phyloP scores from a whole-genome alignment of 2,113 vertebrate species.

The Crocuta crocuta region DNA sequence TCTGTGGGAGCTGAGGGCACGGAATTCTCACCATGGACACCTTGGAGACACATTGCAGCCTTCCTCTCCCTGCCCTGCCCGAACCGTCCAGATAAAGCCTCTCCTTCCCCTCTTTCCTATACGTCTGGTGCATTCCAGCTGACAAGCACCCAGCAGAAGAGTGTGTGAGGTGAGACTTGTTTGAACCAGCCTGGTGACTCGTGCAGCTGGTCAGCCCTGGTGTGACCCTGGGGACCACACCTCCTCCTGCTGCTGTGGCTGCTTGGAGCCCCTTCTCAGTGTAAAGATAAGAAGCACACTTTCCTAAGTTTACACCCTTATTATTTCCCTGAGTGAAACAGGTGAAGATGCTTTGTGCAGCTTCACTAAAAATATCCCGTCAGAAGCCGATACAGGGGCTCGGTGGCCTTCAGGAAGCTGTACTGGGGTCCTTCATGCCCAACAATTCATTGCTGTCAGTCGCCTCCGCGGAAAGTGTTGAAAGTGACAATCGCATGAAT shows the following conservation, averaged over 20 bases:
- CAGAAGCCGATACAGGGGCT: not conserved
- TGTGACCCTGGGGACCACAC: not conserved
- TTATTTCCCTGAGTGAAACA: not conserved
- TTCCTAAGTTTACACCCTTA: not conserved
- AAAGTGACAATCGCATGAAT: not conserved
- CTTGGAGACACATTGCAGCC: not conserved
- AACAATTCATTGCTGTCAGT: not conserved
- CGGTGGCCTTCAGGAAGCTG: not conserved
- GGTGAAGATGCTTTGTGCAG: not conserved
- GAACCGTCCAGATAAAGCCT: not conserved
- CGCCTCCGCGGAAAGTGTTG: not conserved
- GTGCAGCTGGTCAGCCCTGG: not conserved
- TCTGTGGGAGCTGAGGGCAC: not conserved
- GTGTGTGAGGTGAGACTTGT: not conserved
- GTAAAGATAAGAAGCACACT: not conserved
- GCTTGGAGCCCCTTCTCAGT: accelerated
- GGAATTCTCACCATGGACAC: not conserved
- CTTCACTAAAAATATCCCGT: not conserved
- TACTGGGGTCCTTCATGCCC: not conserved
- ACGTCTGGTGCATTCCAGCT: not conserved
- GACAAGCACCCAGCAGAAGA: too few relatives aligned
- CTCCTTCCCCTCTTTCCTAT: not conserved
- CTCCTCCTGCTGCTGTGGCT: not conserved
- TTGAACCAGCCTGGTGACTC: too few relatives aligned
- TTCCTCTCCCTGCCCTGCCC: too few relatives aligned